These are phyloP conservation scores for Sminthurides aquaticus DNA, from an alignment of 2,888 invertebrate genomes.

Conservation along the genomic window DNA sequence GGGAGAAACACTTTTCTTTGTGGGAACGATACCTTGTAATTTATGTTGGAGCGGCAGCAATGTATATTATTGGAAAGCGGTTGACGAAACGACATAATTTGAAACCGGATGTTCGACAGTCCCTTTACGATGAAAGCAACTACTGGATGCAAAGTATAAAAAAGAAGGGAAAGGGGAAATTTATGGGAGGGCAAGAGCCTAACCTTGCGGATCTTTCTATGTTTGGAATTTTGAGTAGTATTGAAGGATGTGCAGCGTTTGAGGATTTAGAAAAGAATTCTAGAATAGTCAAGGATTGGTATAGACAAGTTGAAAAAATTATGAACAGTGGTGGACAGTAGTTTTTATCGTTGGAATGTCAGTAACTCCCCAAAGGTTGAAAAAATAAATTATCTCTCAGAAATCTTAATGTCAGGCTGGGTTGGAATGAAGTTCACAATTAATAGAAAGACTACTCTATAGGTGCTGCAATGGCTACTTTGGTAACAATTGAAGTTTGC, in stretches of 20 bases:
- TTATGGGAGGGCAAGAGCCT: slow-evolving; percentile 78
- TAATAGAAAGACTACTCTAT: too few species aligned
- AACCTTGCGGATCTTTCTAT: slow-evolving; percentile 88
- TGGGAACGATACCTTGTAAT: slow-evolving; percentile 82
- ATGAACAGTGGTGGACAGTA: too few species aligned
- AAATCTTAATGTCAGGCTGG: too few species aligned
- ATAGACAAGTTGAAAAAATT: slow-evolving; percentile 22
- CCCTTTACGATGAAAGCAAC: slow-evolving; percentile 81
- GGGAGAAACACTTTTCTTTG: slow-evolving; percentile 77
- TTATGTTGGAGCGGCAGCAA: slow-evolving; percentile 84
- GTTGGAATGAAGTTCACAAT: too few species aligned
- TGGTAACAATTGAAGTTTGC: too few species aligned
- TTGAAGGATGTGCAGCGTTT: slow-evolving; percentile 88
- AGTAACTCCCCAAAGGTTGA: not conserved
- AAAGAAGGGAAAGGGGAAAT: slow-evolving; percentile 58
- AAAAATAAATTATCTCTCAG: not conserved
- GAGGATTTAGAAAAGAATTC: slow-evolving; percentile 68
- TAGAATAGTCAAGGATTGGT: slow-evolving; percentile 52
- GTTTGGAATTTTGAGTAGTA: slow-evolving; percentile 81
- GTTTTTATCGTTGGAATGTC: too few species aligned
- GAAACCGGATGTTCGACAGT: slow-evolving; percentile 77
- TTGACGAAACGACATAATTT: slow-evolving; percentile 76
- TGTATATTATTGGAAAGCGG: slow-evolving; percentile 85
- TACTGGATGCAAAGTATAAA: slow-evolving; percentile 67
- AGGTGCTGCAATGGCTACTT: too few species aligned